phyloP scores from a whole-genome alignment of 2,888 invertebrate genomes.

The Pseudococcus viburni region DNA sequence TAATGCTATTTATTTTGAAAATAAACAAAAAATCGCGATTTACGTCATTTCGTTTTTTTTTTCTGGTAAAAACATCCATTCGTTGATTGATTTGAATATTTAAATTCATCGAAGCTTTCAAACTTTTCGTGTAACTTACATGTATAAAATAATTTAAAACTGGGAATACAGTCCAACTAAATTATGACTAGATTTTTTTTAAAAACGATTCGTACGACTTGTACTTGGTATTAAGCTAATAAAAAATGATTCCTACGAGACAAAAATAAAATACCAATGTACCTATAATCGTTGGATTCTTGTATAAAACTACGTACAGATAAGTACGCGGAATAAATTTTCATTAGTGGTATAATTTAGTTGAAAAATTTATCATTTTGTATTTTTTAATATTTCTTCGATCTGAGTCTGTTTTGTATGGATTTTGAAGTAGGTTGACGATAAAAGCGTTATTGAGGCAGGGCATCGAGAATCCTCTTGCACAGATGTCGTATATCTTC shows the following conservation, averaged over 20 bases:
- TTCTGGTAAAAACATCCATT: background rate
- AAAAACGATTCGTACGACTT: background rate
- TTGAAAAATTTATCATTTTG: background rate
- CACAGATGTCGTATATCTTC: constrained; percentile 71
- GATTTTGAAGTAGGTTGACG: background rate
- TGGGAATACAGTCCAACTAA: background rate
- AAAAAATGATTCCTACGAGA: background rate
- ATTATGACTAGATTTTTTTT: constrained; percentile 21
- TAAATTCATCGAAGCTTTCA: constrained; percentile 3
- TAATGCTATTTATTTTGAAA: background rate
- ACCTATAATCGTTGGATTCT: background rate
- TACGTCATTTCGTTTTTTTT: background rate
- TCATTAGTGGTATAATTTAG: background rate
- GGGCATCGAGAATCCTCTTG: constrained; percentile 70
- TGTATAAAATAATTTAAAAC: constrained; percentile 22
- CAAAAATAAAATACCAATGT: background rate
- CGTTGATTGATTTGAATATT: background rate
- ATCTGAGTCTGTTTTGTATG: background rate
- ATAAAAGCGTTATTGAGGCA: constrained; percentile 33
- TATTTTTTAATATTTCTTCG: background rate
- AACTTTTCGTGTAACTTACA: background rate
- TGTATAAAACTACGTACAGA: background rate
- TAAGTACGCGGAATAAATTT: background rate
- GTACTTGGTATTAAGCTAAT: background rate
- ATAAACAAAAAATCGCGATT: background rate